Conservation (phyloP, 1,140 invertebrate genomes). For the Leptoteleia sp. region DNA sequence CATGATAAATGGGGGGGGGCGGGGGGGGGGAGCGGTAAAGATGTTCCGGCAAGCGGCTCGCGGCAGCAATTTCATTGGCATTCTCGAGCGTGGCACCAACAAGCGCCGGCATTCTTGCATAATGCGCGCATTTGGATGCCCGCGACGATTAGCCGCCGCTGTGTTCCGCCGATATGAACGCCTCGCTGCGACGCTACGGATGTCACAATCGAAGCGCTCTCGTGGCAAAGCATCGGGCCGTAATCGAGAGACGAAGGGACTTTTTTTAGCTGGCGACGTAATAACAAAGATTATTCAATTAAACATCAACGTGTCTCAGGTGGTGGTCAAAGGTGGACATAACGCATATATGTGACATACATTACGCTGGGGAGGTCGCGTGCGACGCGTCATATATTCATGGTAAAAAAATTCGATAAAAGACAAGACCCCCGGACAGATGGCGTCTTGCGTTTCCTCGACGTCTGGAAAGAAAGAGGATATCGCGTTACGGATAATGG, state of each 20-base stretch:
- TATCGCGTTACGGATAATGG: too few species aligned
- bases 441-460: slow-evolving; percentile 1
- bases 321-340: too few species aligned
- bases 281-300: too few species aligned
- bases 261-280: too few species aligned
- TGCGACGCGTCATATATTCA: slow-evolving; percentile 7
- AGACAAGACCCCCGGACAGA: background rate
- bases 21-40: slow-evolving; percentile 3
- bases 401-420: slow-evolving; percentile 12
- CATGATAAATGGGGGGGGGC: too few species aligned
- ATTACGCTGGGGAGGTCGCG: background rate
- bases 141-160: slow-evolving; percentile 73
- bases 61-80: slow-evolving; percentile 32
- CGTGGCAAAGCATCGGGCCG: slow-evolving; percentile 27
- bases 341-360: too few species aligned
- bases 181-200: slow-evolving; percentile 60
- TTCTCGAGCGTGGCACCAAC: slow-evolving; percentile 57
- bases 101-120: slow-evolving; percentile 67
- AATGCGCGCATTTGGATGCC: slow-evolving; percentile 71
- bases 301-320: too few species aligned
- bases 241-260: too few species aligned
- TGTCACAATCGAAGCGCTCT: slow-evolving; percentile 60
- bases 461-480: background rate
- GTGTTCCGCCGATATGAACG: slow-evolving; percentile 69
- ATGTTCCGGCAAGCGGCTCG: slow-evolving; percentile 14